Base-by-base conservation (phyloP, 2,797 vertebrate genomes). In the Cephalopachus bancanus region DNA sequence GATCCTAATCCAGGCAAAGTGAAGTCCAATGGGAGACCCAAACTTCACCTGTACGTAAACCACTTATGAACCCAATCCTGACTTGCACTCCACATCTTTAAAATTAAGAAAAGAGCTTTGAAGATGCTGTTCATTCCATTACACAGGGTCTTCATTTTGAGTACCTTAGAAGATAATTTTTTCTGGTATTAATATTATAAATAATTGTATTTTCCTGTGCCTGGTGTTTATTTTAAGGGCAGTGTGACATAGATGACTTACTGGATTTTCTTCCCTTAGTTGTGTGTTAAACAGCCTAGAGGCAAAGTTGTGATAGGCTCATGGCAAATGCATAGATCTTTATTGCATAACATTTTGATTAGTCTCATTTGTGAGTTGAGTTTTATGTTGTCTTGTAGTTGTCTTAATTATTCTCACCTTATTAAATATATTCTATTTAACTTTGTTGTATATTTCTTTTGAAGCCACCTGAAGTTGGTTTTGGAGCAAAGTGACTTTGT, bases 321-420 rank as follows among this genome's bases (percentile, higher is more conserved):
- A 44, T 57, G n/a, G 30, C 33, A 97, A 60, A 72, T 71, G 19
- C n/a, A 10, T 79, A 37, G 22, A 87, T 89, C 3, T 59, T 74
- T 17, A 89, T 7, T 1, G 4, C 49, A 44, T 62, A 57, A 33
- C 49, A 83, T 80, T 72, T 83, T 94, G 57, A 79, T 79, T 72
- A 51, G 22, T 14, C 16, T 76, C 22, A 91, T 67, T 78, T 76
- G 6, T 30, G 10, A 19, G 6, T 59, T 86, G 10, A 84, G 44
- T 91, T 95, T 95, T 65, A 22, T 87, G 33, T 91, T 84, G 10
- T 60, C 83, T 85, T 72, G n/a, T 59, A 44, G 28, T 83, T 93
- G 16, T 44, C 53, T 44, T 78, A 86, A 22, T 94, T 84, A 44
- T 72, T 62, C 6, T 93, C 20, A 78, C 15, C 80, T 67, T 67